These are phyloP conservation scores for Eupsittula cactorum DNA, from an alignment of 2,113 vertebrate genomes.

Conservation along the genomic window DNA sequence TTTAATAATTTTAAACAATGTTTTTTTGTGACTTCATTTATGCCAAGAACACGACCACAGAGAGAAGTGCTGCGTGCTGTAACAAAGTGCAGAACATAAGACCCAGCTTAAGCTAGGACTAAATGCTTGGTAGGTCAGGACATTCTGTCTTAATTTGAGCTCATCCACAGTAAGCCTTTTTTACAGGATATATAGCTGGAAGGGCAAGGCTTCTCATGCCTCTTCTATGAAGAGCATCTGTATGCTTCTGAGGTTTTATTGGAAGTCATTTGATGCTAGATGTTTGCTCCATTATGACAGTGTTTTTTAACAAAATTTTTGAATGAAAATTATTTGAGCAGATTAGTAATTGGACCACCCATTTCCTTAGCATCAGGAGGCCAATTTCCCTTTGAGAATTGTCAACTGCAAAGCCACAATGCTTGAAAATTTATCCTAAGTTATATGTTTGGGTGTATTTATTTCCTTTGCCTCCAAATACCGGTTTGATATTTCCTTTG, in stretches of 20 bases:
- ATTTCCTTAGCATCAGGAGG: background rate
- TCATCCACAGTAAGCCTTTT: background rate
- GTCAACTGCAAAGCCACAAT: background rate
- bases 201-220: background rate
- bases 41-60: background rate
- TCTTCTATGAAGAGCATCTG: background rate
- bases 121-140: background rate
- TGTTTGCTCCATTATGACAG: background rate
- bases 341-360: background rate
- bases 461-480: background rate
- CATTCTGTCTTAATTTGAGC: conserved; percentile 4
- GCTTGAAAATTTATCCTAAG: background rate
- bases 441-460: background rate
- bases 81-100: conserved; percentile 9
- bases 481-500: background rate
- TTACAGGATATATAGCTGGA: background rate
- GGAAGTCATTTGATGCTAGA: background rate
- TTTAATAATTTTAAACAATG: conserved; percentile 47
- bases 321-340: background rate
- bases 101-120: background rate
- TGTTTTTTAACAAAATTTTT: conserved; percentile 2
- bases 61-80: background rate
- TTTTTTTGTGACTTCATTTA: conserved; percentile 38
- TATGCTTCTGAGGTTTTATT: background rate
- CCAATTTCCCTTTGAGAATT: background rate